Conservation (phyloP, 2,113 vertebrate species). For the Tychaedon coryphoeus region DNA sequence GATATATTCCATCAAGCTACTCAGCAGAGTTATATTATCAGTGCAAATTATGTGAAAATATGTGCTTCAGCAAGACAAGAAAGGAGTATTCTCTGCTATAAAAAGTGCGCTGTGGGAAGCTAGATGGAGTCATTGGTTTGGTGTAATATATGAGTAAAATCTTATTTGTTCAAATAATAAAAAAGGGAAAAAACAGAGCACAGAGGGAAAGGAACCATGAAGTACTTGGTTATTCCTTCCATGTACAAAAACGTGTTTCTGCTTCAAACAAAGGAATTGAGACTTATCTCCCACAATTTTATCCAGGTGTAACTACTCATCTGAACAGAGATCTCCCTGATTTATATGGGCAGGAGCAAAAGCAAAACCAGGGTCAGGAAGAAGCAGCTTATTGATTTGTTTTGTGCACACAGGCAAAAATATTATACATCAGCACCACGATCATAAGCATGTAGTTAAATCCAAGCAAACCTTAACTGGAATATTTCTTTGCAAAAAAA, state of each 20-base stretch:
- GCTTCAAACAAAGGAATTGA: conserved; percentile 39
- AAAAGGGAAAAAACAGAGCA: not conserved
- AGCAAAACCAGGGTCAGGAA: conserved; percentile 12
- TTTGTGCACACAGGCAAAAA: conserved; percentile 1
- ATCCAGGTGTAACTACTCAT: conserved; percentile 5
- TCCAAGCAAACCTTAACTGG: conserved; percentile 26
- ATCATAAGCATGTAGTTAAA: conserved; percentile 34
- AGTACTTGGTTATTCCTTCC: conserved; percentile 3
- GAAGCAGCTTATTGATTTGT: conserved; percentile 44
- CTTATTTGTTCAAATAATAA: conserved; percentile 44
- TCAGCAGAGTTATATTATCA: conserved; percentile 5
- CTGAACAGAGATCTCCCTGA: conserved; percentile 7
- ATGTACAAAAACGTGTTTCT: not conserved
- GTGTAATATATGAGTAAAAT: conserved; percentile 45
- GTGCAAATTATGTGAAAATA: conserved; percentile 50
- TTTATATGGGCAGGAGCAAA: conserved; percentile 7
- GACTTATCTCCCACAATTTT: not conserved
- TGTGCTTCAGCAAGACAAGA: not conserved
- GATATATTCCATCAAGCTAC: conserved; percentile 31
- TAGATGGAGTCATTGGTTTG: conserved; percentile 41
- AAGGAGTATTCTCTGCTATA: conserved; percentile 6
- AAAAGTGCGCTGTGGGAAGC: conserved; percentile 11
- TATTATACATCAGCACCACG: conserved; percentile 1
- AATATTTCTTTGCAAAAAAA: conserved; percentile 59
- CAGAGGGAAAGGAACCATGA: conserved; percentile 17